Conservation (phyloP, 2,113 vertebrate species). For the Coptodon bakossiorum region DNA sequence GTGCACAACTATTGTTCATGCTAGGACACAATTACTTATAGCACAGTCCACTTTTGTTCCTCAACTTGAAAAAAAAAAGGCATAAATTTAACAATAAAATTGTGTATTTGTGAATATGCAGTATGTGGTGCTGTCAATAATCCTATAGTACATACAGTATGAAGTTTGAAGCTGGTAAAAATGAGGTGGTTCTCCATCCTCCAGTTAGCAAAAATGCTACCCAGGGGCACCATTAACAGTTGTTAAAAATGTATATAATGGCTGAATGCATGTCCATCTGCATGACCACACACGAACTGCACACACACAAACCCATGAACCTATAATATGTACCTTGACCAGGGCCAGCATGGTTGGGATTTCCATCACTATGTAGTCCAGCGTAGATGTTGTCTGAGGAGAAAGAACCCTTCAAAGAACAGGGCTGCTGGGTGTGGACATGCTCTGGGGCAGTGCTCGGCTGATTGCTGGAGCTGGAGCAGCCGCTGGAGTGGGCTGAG, state of each 20-base stretch:
- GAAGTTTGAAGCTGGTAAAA: neutral
- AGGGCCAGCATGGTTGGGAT: slow-evolving; percentile 35
- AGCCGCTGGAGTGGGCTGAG: slow-evolving; percentile 48
- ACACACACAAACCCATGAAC: neutral
- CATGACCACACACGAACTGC: neutral
- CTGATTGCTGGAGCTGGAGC: slow-evolving; percentile 45
- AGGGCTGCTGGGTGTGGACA: slow-evolving; percentile 94
- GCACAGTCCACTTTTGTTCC: neutral
- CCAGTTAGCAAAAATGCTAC: neutral
- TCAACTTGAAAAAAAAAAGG: neutral
- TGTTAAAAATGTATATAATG: neutral
- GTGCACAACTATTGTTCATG: neutral
- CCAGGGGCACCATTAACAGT: neutral
- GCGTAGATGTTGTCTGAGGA: slow-evolving; percentile 91
- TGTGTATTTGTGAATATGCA: neutral
- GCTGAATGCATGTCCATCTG: neutral
- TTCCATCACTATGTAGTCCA: slow-evolving; percentile 79
- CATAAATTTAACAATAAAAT: neutral
- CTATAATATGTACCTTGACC: slow-evolving; percentile 62
- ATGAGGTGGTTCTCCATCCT: neutral
- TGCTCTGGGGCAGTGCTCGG: slow-evolving; percentile 62
- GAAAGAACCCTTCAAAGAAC: slow-evolving; percentile 92
- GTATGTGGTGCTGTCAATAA: neutral
- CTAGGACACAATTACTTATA: neutral
- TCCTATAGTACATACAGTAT: neutral